Base-by-base conservation (phyloP, 23 tunicate species). In the Ciona savignyi region DNA sequence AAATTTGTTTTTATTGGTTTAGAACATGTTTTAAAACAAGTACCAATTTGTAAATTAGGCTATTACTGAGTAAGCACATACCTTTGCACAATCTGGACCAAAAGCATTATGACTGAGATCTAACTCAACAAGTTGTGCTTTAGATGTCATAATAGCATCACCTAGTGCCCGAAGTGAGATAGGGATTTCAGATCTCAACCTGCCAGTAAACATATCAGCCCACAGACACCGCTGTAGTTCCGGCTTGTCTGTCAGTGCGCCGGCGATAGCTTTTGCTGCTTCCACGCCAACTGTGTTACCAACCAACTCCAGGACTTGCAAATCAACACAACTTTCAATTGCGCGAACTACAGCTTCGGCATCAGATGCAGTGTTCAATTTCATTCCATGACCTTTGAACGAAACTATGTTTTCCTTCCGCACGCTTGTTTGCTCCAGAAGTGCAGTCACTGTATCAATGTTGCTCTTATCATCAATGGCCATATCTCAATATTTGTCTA, bases 101-200 rank as follows among this genome's bases (percentile, higher is more conserved):
- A 89, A 89, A 22, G 96, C 96, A 70, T 89, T 89, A 62, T 89
- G 84, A 73, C 96, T 83, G 2, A 89, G 65, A 78, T 89, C 96
- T 4, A 89, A 29, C 71, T 89, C 96, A 0, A 83, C 88, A 65
- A 89, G 34, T 62, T 89, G 76, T 29, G 85, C 84, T 49, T 83
- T 68, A 26, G 96, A 88, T 73, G 35, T 31, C 19, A 89, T 89
- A 1, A 89, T 83, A 28, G 83, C 83, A 49, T 78, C 63, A 3
- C 96, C 89, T 2, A 89, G 74, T 15, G 49, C 67, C 15, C 30
- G 72, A 9, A 89, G 77, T 6, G 96, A 89, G 4, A 70, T 76
- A 1, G 96, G 96, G 73, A 89, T 89, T 62, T 89, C 96, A 27
- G 76, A 68, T 26, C 96, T 71, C 25, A 89, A 64, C 1, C 96